Evolutionary conservation across 1,140 invertebrate genomes (phyloP).

Genomic region (Penaeus japonicus): DNA sequence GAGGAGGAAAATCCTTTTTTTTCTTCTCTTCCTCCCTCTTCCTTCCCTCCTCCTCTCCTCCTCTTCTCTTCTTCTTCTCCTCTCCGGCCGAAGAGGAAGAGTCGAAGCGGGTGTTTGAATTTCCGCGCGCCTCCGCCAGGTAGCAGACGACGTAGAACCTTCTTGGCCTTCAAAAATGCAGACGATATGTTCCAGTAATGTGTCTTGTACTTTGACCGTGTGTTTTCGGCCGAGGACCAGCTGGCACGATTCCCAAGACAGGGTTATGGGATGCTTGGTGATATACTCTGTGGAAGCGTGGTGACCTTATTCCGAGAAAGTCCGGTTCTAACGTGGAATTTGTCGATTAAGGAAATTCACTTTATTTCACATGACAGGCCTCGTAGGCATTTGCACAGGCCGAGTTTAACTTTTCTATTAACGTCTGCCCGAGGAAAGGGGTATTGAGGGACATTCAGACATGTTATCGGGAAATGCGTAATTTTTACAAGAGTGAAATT

Average conservation of each 20-base stretch:
- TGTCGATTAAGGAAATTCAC: too few relatives aligned
- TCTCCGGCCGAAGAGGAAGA: neutral
- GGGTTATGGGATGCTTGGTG: neutral
- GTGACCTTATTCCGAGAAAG: too few relatives aligned
- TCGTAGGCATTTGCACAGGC: too few relatives aligned
- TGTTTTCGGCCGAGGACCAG: neutral
- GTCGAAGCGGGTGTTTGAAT: neutral
- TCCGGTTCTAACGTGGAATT: too few relatives aligned
- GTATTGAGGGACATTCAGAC: neutral
- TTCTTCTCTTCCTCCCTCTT: neutral
- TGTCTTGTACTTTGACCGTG: slow-evolving; percentile 14
- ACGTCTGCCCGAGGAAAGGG: neutral
- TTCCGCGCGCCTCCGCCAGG: slow-evolving; percentile 16
- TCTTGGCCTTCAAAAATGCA: slow-evolving; percentile 53
- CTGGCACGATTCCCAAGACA: neutral
- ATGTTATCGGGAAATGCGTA: slow-evolving; percentile 3
- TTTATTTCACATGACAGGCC: neutral
- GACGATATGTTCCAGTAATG: slow-evolving; percentile 52
- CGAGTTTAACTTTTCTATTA: neutral
- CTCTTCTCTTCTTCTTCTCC: too few relatives aligned
- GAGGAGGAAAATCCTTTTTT: too few relatives aligned
- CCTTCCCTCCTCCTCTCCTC: neutral
- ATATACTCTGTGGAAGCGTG: too few relatives aligned
- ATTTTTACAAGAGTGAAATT: slow-evolving; percentile 46
- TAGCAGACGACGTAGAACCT: slow-evolving; percentile 46